These are phyloP conservation scores for Augiades crinisus DNA, from an alignment of 2,888 invertebrate species.

Conservation along the genomic window DNA sequence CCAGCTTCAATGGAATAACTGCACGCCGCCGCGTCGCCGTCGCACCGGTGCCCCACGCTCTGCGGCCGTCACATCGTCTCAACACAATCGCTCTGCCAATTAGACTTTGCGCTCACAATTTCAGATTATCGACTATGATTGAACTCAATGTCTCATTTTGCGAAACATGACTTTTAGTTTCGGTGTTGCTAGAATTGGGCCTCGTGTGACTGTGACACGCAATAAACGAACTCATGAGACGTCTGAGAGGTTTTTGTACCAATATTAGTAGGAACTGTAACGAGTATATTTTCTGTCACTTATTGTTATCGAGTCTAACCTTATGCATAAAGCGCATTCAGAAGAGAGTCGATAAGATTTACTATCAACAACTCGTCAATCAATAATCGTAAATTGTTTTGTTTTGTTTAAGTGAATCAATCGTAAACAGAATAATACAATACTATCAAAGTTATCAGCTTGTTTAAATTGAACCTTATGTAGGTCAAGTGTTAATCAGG, in stretches of 20 bases:
- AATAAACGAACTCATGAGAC: background rate
- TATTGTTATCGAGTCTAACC: background rate
- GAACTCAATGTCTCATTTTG: background rate
- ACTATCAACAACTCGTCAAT: background rate
- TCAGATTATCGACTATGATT: conserved; percentile 19
- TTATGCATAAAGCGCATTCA: background rate
- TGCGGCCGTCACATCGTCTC: conserved; percentile 33
- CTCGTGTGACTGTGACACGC: background rate
- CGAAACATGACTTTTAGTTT: conserved; percentile 2
- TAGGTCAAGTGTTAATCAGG: conserved; percentile 70
- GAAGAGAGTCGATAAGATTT: background rate
- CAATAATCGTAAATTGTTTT: conserved; percentile 10
- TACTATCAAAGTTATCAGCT: conserved; percentile 63
- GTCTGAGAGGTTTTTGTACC: background rate
- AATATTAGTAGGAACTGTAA: background rate
- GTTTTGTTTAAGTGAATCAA: conserved; percentile 33
- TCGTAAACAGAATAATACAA: conserved; percentile 54
- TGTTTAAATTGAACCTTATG: conserved; percentile 49
- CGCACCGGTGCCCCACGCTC: conserved; percentile 8
- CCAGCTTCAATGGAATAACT: conserved; percentile 45
- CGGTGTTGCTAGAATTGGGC: background rate
- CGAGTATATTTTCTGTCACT: background rate
- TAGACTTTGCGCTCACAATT: conserved; percentile 44
- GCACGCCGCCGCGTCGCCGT: conserved; percentile 35
- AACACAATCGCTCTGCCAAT: conserved; percentile 42